Conservation (phyloP, 2,888 invertebrate genomes). For the Drosophila kokeensis region DNA sequence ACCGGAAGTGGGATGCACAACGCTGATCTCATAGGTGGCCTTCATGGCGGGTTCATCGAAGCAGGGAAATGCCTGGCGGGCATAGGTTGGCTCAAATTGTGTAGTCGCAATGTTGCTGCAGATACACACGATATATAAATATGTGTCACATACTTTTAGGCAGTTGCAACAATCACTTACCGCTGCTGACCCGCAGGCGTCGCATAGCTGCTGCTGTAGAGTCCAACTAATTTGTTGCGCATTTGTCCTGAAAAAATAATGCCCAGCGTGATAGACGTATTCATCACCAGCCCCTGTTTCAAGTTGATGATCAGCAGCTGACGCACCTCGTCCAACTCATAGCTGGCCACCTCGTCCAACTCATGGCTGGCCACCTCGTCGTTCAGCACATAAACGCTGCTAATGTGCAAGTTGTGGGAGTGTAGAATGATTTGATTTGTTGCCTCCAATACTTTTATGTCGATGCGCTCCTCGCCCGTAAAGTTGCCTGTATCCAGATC, state of each 20-base stretch:
- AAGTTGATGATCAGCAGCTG: constrained; percentile 78
- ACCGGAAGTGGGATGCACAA: constrained; percentile 88
- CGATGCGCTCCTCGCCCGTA: constrained; percentile 87
- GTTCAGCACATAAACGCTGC: constrained; percentile 46
- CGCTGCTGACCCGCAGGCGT: constrained; percentile 83
- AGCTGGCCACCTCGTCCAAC: constrained; percentile 55
- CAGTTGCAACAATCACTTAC: constrained; percentile 78
- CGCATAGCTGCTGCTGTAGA: constrained; percentile 89
- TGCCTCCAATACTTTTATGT: constrained; percentile 83
- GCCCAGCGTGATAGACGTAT: constrained; percentile 85
- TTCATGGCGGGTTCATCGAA: constrained; percentile 97
- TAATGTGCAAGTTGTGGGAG: constrained; percentile 86
- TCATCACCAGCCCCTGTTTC: constrained; percentile 65
- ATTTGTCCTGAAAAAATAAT: constrained; percentile 89
- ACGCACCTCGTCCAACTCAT: constrained; percentile 57
- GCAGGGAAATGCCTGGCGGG: constrained; percentile 97
- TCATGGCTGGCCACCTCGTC: constrained; percentile 40
- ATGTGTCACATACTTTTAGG: constrained; percentile 52
- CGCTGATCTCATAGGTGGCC: constrained; percentile 91
- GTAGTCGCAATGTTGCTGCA: constrained; percentile 93
- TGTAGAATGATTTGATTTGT: constrained; percentile 87
- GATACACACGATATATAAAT: constrained; percentile 47
- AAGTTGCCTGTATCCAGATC: constrained; percentile 87
- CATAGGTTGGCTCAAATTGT: constrained; percentile 97
- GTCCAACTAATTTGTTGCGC: constrained; percentile 89